A percentile compares a stretch with the other conserved stretches of the same genome.
Evolutionary conservation across 2,888 invertebrate genomes (phyloP).

Genomic region (Syrphus vitripennis): DNA sequence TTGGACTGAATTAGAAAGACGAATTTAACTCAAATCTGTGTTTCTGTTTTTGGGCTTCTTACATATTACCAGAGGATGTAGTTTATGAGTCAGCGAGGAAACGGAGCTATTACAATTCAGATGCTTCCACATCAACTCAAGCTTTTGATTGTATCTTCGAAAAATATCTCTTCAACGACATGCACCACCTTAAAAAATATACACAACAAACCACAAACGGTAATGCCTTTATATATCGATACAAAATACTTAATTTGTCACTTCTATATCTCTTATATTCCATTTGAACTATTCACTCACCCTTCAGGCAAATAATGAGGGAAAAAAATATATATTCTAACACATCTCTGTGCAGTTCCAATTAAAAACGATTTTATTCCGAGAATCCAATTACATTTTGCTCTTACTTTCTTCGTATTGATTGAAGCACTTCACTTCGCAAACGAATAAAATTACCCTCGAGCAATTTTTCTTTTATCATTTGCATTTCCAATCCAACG

Average conservation of each 20-base stretch:
- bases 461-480: conserved; percentile 30
- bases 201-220: too few relatives aligned
- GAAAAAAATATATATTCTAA: background rate
- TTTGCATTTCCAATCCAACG: conserved; percentile 1
- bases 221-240: background rate
- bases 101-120: too few relatives aligned
- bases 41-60: too few relatives aligned
- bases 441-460: conserved; percentile 40
- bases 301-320: background rate
- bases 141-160: too few relatives aligned
- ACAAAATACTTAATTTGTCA: background rate
- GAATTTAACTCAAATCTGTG: too few relatives aligned
- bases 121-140: too few relatives aligned
- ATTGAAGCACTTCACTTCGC: conserved; percentile 17
- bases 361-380: conserved; percentile 30
- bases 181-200: too few relatives aligned
- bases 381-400: conserved; percentile 26
- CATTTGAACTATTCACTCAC: background rate
- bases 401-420: conserved; percentile 1
- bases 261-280: background rate
- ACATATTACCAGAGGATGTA: too few relatives aligned
- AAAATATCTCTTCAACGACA: too few relatives aligned
- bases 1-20: too few relatives aligned
- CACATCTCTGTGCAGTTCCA: conserved; percentile 4
- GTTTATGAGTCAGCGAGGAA: too few relatives aligned